Evolutionary conservation across 92 coral and sea anemone genomes (phyloP), one percentile per base, ranked within the genome.

Genomic region (Epizoanthus rinbou): DNA sequence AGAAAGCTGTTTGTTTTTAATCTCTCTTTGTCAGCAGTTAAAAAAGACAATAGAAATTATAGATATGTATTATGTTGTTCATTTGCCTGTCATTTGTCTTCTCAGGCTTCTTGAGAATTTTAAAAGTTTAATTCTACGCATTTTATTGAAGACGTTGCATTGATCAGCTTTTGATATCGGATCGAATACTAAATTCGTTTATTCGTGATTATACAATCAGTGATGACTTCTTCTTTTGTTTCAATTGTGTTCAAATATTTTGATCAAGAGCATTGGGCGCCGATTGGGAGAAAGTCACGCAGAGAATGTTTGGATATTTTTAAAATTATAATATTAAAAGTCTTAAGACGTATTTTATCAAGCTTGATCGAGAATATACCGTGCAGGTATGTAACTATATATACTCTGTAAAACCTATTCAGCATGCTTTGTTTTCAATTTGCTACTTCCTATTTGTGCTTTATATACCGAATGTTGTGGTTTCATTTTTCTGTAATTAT

Each of bases 281-380:
- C n/a, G n/a, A n/a, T n/a, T n/a, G n/a, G n/a, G n/a, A 11, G 10
- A 57, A 60, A 78, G 82, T 78, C 82, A 78, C 71, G 71, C 82
- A 78, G 70, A 57, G 9, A 50, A 50, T 50, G 13, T 0, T 14
- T 1, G 5, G 43, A 37, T 37, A 37, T 37, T 37, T 37, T 37
- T 37, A 6, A 37, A 37, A 37, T 37, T 37, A 37, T 37, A 37
- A 37, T 37, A 37, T n/a, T 18, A 52, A 35, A 15, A 35, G 8
- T 69, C 0, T 50, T 1, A 39, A 73, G 25, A 75, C 22, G 80
- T 59, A 58, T 33, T 8, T 25, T 21, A 35, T 18, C 56, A 11
- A 24, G 31, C 4, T 24, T 10, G 70, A 37, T 28, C 35, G 70
- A 11, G 6, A 28, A 67, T 33, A 41, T 3, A 37, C 5, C 5